These are phyloP conservation scores for Melanaphis sacchari DNA, from an alignment of 1,140 invertebrate genomes.

Conservation along the genomic window DNA sequence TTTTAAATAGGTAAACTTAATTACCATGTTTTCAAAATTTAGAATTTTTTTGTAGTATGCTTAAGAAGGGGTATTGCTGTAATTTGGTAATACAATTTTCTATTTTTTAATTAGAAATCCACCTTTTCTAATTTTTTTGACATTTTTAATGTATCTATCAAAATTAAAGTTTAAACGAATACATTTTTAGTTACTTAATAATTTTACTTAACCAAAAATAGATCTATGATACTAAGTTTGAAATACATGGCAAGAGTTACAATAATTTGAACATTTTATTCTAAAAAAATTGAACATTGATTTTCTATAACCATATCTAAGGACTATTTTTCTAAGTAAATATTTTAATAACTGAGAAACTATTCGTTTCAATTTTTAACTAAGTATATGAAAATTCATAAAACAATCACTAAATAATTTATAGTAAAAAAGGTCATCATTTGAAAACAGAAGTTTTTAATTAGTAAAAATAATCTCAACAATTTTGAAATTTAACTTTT, in stretches of 20 bases:
- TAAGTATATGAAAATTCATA: no score
- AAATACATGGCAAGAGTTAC: background rate
- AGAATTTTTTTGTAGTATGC: background rate
- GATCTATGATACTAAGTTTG: background rate
- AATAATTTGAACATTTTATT: no score
- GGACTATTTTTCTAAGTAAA: no score
- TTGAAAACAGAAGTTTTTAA: no score
- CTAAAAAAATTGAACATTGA: no score
- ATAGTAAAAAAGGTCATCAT: background rate
- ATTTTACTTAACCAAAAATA: no score
- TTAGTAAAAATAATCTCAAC: background rate
- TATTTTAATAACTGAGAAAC: background rate
- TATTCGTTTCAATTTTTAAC: background rate
- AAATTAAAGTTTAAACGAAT: no score
- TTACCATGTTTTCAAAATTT: background rate
- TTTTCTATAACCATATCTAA: background rate
- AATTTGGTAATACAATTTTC: background rate
- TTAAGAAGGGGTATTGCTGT: background rate
- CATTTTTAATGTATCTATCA: no score
- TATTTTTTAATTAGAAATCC: background rate
- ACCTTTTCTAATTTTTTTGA: no score
- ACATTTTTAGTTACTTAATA: no score
- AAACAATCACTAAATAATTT: background rate
- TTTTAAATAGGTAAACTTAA: background rate
- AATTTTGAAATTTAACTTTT: background rate